Conservation (phyloP, 1,140 invertebrate species). For the Ceratitis capitata region DNA sequence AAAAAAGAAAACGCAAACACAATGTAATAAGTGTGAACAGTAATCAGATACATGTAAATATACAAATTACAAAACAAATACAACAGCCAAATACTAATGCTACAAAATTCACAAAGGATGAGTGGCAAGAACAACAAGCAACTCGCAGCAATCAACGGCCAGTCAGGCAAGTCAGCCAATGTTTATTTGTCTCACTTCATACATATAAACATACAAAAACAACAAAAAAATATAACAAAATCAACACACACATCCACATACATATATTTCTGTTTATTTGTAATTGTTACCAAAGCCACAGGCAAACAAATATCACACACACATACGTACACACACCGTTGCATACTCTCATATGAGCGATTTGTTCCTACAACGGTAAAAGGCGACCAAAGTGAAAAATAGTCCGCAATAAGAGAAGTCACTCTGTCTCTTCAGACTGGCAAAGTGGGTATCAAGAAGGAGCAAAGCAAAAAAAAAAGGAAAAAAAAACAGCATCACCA, state of each 20-base stretch:
- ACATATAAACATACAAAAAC: not conserved
- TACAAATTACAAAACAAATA: constrained; percentile 38
- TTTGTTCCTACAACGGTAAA: not conserved
- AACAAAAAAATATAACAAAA: not conserved
- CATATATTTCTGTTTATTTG: not conserved
- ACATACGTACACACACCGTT: not conserved
- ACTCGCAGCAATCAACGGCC: not conserved
- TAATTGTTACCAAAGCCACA: constrained; percentile 15
- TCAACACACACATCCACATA: not conserved
- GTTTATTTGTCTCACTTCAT: not conserved
- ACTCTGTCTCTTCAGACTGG: too few relatives aligned
- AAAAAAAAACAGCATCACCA: not conserved
- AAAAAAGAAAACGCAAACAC: not conserved
- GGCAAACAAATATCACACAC: not conserved
- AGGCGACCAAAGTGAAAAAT: not conserved
- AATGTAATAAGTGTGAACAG: constrained; percentile 35
- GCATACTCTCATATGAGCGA: too few relatives aligned
- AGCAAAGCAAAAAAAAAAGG: not conserved
- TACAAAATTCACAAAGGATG: not conserved
- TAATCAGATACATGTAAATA: constrained; percentile 39
- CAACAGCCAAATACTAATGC: not conserved
- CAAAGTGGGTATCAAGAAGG: not conserved
- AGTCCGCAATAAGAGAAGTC: constrained; percentile 14
- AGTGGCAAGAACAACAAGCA: not conserved
- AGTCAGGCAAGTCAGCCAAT: not conserved